Percentiles rank a stretch among this genome's conserved stretches.
phyloP scores from a whole-genome alignment of 1,140 invertebrate species.

The Fopius arisanus region DNA sequence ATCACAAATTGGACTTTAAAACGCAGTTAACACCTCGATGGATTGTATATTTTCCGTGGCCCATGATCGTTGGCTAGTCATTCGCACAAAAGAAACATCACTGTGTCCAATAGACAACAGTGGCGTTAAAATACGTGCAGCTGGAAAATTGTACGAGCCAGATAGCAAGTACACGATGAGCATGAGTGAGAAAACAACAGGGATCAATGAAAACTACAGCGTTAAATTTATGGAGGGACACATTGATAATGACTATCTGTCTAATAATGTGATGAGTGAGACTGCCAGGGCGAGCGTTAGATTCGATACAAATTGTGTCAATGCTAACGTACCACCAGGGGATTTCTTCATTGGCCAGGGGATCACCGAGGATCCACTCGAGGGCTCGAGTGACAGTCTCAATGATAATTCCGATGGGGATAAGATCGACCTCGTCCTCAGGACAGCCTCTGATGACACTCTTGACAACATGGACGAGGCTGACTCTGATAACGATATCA shows the following conservation, averaged over 20 bases:
- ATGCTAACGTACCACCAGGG: not conserved
- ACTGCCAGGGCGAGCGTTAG: constrained; percentile 1
- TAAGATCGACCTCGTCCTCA: constrained; percentile 35
- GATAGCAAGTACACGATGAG: constrained; percentile 37
- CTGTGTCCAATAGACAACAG: constrained; percentile 50
- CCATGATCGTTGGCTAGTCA: constrained; percentile 48
- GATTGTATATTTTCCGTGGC: constrained; percentile 50
- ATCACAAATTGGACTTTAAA: constrained; percentile 26
- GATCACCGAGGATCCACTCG: not conserved
- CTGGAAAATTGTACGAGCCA: constrained; percentile 50
- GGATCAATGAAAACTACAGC: not conserved
- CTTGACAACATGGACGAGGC: constrained; percentile 35
- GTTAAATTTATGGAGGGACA: constrained; percentile 10
- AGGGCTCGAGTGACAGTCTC: constrained; percentile 25
- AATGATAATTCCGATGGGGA: constrained; percentile 31
- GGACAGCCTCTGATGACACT: constrained; percentile 33
- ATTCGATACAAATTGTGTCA: constrained; percentile 3
- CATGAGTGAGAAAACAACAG: constrained; percentile 9
- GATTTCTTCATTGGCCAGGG: not conserved
- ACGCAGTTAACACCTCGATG: constrained; percentile 43
- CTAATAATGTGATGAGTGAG: constrained; percentile 16
- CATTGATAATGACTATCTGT: constrained; percentile 15
- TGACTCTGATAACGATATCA: constrained; percentile 41
- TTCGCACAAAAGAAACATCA: constrained; percentile 42
- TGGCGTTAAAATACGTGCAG: constrained; percentile 50